Conservation (phyloP, 2,888 invertebrate genomes). For the Orgyia antiqua region DNA sequence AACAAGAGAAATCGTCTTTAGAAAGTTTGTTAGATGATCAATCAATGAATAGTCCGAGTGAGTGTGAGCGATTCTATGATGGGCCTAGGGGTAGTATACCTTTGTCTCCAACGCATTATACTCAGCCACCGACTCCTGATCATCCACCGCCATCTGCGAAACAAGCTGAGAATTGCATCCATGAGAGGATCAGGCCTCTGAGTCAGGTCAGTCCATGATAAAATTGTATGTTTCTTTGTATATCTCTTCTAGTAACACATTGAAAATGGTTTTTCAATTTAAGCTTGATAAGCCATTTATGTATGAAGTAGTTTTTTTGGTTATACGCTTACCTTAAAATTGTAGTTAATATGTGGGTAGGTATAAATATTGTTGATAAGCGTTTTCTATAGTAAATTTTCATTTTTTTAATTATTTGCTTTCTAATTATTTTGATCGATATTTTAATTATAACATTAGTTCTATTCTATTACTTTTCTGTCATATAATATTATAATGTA, state of each 20-base stretch:
- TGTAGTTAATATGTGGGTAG: no score
- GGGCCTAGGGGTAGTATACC: slow-evolving; percentile 78
- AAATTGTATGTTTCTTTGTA: slow-evolving; percentile 16
- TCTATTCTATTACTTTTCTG: no score
- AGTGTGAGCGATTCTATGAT: slow-evolving; percentile 64
- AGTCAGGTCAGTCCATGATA: slow-evolving; percentile 87
- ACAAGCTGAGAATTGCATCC: slow-evolving; percentile 93
- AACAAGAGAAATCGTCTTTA: slow-evolving; percentile 75
- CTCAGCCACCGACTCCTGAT: slow-evolving; percentile 95
- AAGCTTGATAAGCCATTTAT: no score
- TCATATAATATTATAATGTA: no score
- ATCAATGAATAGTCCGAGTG: slow-evolving; percentile 71
- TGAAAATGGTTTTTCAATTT: no score
- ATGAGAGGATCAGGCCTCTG: slow-evolving; percentile 91
- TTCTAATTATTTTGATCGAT: no score
- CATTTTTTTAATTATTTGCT: no score
- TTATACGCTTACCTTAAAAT: no score
- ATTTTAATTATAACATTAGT: no score
- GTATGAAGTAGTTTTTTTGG: no score
- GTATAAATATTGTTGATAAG: no score
- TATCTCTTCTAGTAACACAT: slow-evolving; percentile 8
- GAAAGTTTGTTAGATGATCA: slow-evolving; percentile 80
- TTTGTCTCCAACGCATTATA: slow-evolving; percentile 92
- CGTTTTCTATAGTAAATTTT: no score
- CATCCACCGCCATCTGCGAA: slow-evolving; percentile 95